Percentiles rank a stretch among this genome's conserved stretches.
Conservation (phyloP, 1,140 invertebrate genomes). For the Drosophila kohkoa region DNA sequence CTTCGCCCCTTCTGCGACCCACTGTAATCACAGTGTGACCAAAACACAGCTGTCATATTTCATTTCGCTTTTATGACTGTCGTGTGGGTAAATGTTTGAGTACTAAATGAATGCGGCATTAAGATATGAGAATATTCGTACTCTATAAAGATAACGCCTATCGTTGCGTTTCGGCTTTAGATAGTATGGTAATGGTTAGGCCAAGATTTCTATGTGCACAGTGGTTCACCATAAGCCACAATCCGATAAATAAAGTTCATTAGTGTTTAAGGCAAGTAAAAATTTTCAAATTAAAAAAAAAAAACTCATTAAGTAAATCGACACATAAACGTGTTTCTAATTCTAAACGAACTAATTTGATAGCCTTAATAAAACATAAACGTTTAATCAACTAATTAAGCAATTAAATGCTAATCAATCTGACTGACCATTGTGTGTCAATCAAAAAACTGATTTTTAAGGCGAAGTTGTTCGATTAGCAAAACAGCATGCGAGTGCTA, state of each 20-base stretch:
- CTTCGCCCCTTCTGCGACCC: slow-evolving; percentile 7
- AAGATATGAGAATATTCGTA: slow-evolving; percentile 11
- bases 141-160: slow-evolving; percentile 41
- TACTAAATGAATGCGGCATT: slow-evolving; percentile 28
- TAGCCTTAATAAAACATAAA: slow-evolving; percentile 3
- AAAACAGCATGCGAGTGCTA: slow-evolving; percentile 35
- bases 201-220: slow-evolving; percentile 39
- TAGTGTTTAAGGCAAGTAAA: neutral
- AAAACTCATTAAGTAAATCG: slow-evolving; percentile 6
- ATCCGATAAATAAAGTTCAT: slow-evolving; percentile 5
- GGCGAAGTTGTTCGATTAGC: slow-evolving; percentile 29
- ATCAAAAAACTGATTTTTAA: slow-evolving; percentile 3
- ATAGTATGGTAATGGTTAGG: slow-evolving; percentile 35
- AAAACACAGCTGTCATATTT: slow-evolving; percentile 15
- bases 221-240: slow-evolving; percentile 12
- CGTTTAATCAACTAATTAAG: slow-evolving; percentile 10
- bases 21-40: slow-evolving; percentile 23
- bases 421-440: slow-evolving; percentile 5
- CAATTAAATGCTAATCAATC: slow-evolving; percentile 63
- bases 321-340: neutral
- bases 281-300: neutral
- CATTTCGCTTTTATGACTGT: neutral
- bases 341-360: neutral
- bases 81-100: slow-evolving; percentile 28
- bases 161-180: slow-evolving; percentile 22